phyloP scores from a whole-genome alignment of 1,140 invertebrate species.

The Triops longicaudatus region DNA sequence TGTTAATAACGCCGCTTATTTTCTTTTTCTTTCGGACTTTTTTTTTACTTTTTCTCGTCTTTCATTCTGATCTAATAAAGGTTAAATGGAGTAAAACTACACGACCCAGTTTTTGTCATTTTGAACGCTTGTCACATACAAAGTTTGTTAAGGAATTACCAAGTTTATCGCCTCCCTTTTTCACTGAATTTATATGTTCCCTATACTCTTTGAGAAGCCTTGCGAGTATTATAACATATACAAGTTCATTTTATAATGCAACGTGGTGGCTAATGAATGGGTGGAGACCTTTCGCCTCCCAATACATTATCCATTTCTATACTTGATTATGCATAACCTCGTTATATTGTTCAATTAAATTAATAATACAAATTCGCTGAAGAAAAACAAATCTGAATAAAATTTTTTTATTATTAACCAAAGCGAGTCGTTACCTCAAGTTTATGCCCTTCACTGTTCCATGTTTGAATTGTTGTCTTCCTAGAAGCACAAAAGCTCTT shows the following conservation, averaged over 20 bases:
- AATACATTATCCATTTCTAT: not conserved
- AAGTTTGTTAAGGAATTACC: too few relatives aligned
- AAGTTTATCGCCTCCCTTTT: too few relatives aligned
- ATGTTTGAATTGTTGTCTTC: not conserved
- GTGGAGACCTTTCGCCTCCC: not conserved
- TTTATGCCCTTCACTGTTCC: not conserved
- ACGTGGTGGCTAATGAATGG: not conserved
- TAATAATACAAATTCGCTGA: not conserved
- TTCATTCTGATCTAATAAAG: not conserved
- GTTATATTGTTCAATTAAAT: conserved; percentile 16
- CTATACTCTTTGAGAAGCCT: too few relatives aligned
- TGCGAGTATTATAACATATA: too few relatives aligned
- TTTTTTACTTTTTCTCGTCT: not conserved
- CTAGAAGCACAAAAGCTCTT: not conserved
- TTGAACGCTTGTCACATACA: too few relatives aligned
- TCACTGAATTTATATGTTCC: too few relatives aligned
- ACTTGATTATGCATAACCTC: not conserved
- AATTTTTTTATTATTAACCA: not conserved
- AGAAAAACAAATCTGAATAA: not conserved
- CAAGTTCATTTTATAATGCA: conserved; percentile 7
- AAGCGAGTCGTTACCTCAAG: not conserved
- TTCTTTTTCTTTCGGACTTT: not conserved
- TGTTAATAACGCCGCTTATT: not conserved
- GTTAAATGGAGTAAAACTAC: too few relatives aligned
- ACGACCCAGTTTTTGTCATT: too few relatives aligned